Conservation (phyloP, 2,113 vertebrate genomes). For the Pandion haliaetus region DNA sequence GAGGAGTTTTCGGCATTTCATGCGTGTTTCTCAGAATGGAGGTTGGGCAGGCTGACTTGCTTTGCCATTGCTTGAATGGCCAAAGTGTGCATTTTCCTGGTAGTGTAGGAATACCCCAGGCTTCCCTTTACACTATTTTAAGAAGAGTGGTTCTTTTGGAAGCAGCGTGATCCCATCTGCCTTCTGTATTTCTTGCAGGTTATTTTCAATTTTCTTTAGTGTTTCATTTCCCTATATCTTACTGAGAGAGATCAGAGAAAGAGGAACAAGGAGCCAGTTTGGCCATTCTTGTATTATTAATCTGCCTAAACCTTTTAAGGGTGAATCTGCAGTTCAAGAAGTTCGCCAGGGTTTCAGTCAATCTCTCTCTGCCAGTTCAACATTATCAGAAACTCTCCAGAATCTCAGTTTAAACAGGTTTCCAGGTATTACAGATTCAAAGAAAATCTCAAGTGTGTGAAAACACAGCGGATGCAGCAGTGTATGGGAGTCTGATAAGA, state of each 20-base stretch:
- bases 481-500: background rate
- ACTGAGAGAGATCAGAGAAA: background rate
- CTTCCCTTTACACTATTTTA: background rate
- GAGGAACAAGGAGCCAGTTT: background rate
- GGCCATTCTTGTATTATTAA: background rate
- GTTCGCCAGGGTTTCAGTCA: background rate
- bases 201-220: background rate
- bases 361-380: background rate
- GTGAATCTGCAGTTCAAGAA: background rate
- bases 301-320: background rate
- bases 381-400: background rate
- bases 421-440: background rate
- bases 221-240: background rate
- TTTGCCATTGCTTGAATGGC: background rate
- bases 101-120: background rate
- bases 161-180: background rate
- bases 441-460: background rate
- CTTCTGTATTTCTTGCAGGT: background rate
- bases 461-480: background rate
- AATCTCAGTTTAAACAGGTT: background rate
- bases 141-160: background rate
- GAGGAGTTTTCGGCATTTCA: background rate
- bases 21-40: fast-evolving
- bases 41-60: background rate
- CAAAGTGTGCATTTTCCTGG: background rate